Evolutionary conservation across 2,888 invertebrate species (phyloP).

Genomic region (Lydus trimaculatus): DNA sequence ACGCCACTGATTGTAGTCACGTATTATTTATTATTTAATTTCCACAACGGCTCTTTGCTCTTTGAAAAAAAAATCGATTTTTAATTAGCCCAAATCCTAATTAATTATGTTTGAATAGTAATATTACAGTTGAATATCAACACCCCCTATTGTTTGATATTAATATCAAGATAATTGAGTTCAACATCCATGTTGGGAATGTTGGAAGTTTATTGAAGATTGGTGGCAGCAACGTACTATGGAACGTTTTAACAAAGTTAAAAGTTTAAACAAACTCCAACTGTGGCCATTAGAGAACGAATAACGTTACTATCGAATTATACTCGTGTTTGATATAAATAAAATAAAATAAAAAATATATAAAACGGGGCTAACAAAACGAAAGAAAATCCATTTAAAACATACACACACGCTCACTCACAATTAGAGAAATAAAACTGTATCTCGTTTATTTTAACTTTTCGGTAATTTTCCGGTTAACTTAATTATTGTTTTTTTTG

Average conservation of each 20-base stretch:
- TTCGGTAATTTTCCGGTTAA: neutral
- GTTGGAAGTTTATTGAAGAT: conserved; percentile 6
- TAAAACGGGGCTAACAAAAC: too few relatives aligned
- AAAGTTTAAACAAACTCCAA: conserved; percentile 17
- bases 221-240: neutral
- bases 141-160: conserved; percentile 6
- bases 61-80: too few relatives aligned
- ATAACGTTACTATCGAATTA: neutral
- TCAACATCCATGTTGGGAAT: neutral
- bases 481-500: neutral
- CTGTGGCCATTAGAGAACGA: neutral
- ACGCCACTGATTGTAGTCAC: conserved; percentile 6
- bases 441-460: too few relatives aligned
- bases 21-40: conserved; percentile 19
- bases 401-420: neutral
- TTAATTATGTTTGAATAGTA: too few relatives aligned
- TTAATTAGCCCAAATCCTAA: too few relatives aligned
- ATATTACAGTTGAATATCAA: neutral
- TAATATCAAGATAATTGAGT: neutral
- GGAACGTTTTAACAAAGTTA: conserved; percentile 9
- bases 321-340: conserved; percentile 11
- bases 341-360: too few relatives aligned
- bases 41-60: too few relatives aligned
- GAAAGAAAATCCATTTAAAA: neutral
- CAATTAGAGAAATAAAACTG: too few relatives aligned